A percentile compares a stretch with the other conserved stretches of the same genome.
These are phyloP conservation scores for Blera fallax DNA, from an alignment of 2,888 invertebrate species.

Conservation along the genomic window DNA sequence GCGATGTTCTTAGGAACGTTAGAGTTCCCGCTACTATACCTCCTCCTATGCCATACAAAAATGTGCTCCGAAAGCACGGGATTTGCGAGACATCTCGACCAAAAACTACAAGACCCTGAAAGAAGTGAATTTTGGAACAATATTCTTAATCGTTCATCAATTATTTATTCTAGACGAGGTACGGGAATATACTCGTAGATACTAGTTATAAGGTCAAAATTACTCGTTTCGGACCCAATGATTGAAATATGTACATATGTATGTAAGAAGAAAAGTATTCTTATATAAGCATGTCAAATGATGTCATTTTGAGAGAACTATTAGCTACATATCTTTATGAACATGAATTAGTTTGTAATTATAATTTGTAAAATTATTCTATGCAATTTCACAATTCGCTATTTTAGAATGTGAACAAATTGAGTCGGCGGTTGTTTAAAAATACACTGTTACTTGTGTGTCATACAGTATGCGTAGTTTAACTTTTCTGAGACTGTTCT, in stretches of 20 bases:
- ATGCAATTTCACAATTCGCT: neutral
- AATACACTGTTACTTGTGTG: neutral
- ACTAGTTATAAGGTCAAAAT: no score
- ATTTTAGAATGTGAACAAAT: neutral
- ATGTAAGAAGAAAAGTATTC: neutral
- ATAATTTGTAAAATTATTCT: neutral
- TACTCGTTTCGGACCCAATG: no score
- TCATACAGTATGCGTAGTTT: neutral
- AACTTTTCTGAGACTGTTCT: neutral
- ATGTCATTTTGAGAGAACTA: neutral
- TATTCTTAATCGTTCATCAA: neutral
- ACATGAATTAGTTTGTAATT: neutral
- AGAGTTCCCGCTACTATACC: conserved; percentile 87
- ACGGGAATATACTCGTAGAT: no score
- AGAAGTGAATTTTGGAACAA: conserved; percentile 50
- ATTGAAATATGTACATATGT: neutral
- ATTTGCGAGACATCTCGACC: conserved; percentile 89
- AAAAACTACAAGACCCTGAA: conserved; percentile 85
- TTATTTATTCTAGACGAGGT: no score
- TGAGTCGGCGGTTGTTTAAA: neutral
- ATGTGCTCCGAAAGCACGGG: conserved; percentile 91
- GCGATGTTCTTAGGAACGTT: conserved; percentile 89
- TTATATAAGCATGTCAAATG: neutral
- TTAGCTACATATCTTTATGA: neutral
- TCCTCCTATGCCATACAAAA: conserved; percentile 88